Evolutionary conservation across 1,140 invertebrate species (phyloP).

Genomic region (Adelges cooleyi): DNA sequence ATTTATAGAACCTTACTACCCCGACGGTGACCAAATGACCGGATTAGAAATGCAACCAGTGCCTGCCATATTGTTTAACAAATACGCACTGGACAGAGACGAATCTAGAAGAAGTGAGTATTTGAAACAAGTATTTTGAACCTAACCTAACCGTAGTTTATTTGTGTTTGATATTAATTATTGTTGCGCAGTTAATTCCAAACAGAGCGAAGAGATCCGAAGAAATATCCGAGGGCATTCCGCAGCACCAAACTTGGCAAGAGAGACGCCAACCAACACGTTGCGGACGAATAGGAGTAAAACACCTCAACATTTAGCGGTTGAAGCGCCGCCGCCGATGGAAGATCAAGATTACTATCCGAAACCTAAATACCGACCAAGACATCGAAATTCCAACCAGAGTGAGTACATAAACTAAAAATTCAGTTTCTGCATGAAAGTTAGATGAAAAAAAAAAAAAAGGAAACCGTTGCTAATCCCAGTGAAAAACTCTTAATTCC

Average conservation of each 20-base stretch:
- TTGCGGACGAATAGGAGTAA: constrained; percentile 33
- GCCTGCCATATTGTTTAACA: constrained; percentile 53
- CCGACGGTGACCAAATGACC: constrained; percentile 22
- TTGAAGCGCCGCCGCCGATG: constrained; percentile 26
- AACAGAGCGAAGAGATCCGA: neutral
- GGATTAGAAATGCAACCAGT: constrained; percentile 17
- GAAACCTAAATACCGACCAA: constrained; percentile 1
- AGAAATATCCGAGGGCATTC: constrained; percentile 20
- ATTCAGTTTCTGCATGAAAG: no score
- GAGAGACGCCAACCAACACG: neutral
- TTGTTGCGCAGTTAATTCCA: constrained; percentile 3
- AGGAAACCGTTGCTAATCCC: no score
- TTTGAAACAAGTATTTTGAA: neutral
- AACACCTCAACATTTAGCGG: constrained; percentile 12
- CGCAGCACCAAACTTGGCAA: constrained; percentile 13
- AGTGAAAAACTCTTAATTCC: no score
- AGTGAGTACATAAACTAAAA: neutral
- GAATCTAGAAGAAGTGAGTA: constrained; percentile 35
- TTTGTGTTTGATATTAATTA: neutral
- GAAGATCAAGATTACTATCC: constrained; percentile 1
- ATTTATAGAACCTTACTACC: constrained; percentile 5
- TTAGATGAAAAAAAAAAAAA: no score
- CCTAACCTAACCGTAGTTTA: no score
- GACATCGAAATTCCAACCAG: constrained; percentile 18
- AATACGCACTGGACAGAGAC: constrained; percentile 52